Evolutionary conservation across 1,140 invertebrate species (phyloP).

Genomic region (Scaptomyza graminum): DNA sequence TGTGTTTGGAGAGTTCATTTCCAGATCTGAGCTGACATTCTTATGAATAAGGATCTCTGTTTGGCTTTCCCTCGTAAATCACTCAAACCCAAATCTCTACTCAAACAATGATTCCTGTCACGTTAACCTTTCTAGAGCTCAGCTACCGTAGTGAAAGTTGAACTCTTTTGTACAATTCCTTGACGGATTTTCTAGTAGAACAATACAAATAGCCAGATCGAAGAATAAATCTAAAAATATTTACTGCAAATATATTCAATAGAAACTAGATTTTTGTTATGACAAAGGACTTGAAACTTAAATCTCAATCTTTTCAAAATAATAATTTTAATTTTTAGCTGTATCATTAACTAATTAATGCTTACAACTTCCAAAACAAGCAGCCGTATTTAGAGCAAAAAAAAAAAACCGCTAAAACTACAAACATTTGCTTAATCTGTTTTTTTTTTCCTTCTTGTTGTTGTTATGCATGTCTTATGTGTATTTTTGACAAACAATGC

Average conservation of each 20-base stretch:
- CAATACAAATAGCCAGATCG: too few species aligned
- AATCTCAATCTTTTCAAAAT: too few species aligned
- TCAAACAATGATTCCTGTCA: slow-evolving; percentile 39
- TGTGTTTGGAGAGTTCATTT: neutral
- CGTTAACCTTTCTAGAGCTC: neutral
- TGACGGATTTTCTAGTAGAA: slow-evolving; percentile 7
- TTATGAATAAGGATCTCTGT: slow-evolving; percentile 23
- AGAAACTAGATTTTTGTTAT: too few species aligned
- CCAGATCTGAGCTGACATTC: slow-evolving; percentile 18
- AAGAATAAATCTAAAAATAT: too few species aligned
- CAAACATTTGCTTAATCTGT: neutral
- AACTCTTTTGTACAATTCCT: neutral
- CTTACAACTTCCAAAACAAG: too few species aligned
- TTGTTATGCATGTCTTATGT: slow-evolving; percentile 35
- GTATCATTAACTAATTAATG: neutral
- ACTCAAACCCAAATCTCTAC: slow-evolving; percentile 47
- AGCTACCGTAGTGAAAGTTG: slow-evolving; percentile 31
- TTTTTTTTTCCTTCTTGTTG: slow-evolving; percentile 9
- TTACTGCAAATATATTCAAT: too few species aligned
- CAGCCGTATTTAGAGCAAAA: too few species aligned
- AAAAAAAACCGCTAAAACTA: neutral
- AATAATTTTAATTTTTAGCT: too few species aligned
- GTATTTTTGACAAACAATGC: slow-evolving; percentile 79
- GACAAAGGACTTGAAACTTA: too few species aligned
- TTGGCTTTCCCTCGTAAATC: slow-evolving; percentile 69